These are phyloP conservation scores for Diplosoma virens DNA, from an alignment of 23 tunicate species.

Conservation along the genomic window DNA sequence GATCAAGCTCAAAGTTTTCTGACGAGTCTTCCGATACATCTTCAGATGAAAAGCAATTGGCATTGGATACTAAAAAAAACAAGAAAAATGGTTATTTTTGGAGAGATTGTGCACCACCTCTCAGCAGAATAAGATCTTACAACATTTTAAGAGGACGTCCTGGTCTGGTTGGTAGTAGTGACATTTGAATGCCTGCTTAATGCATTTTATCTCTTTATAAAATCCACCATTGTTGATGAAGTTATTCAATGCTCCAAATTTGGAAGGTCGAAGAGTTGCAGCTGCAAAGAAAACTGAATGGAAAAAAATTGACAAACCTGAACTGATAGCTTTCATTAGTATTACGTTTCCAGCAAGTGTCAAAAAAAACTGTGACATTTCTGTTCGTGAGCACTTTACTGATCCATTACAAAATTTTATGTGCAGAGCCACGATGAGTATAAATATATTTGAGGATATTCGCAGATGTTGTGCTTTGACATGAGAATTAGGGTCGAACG, in stretches of 20 bases:
- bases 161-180: background rate
- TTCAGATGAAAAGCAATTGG: background rate
- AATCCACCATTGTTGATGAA: background rate
- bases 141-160: background rate
- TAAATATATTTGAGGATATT: background rate
- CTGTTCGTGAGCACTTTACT: background rate
- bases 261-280: slow-evolving; percentile 15
- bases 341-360: background rate
- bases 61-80: background rate
- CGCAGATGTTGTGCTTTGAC: background rate
- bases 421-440: slow-evolving; percentile 8
- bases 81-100: background rate
- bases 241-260: slow-evolving; percentile 8
- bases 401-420: slow-evolving; percentile 3
- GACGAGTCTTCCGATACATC: background rate
- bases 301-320: background rate
- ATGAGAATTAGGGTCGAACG: background rate
- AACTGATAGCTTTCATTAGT: slow-evolving; percentile 2
- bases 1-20: background rate
- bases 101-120: background rate
- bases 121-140: background rate
- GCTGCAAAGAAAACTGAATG: background rate
- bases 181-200: background rate
- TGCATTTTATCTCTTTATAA: background rate
- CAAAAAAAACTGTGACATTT: background rate